Conservation (phyloP, 1,140 invertebrate genomes). For the Metopolophium dirhodum region DNA sequence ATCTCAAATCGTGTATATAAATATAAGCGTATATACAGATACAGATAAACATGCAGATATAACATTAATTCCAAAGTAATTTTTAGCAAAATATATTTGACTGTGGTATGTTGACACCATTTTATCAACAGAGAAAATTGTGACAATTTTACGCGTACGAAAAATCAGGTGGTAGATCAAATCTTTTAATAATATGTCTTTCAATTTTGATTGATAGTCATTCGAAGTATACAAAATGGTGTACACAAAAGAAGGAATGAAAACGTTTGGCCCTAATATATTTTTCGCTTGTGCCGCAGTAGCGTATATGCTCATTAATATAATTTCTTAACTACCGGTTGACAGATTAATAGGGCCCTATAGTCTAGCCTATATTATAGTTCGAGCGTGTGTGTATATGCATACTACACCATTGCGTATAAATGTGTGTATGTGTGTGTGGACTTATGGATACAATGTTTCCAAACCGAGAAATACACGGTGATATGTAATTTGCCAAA, state of each 20-base stretch:
- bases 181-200: not conserved
- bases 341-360: slow-evolving; percentile 47
- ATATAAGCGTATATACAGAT: not conserved
- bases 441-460: not conserved
- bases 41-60: not conserved
- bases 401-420: not conserved
- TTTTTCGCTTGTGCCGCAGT: not conserved
- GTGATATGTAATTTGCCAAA: slow-evolving; percentile 44
- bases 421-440: not conserved
- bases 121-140: not conserved
- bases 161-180: not conserved
- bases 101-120: not conserved
- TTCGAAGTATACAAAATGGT: not conserved
- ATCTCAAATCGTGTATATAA: not conserved
- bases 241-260: not conserved
- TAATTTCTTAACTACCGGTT: slow-evolving; percentile 52
- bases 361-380: not conserved
- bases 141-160: not conserved
- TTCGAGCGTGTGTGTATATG: not conserved
- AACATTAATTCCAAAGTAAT: not conserved
- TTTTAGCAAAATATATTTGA: not conserved
- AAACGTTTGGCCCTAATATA: slow-evolving; percentile 22
- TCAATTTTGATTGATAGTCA: slow-evolving; percentile 27
- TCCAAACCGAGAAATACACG: slow-evolving; percentile 34
- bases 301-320: slow-evolving; percentile 32